These are phyloP conservation scores for Dendrolimus houi DNA, from an alignment of 2,888 invertebrate species.

Conservation along the genomic window DNA sequence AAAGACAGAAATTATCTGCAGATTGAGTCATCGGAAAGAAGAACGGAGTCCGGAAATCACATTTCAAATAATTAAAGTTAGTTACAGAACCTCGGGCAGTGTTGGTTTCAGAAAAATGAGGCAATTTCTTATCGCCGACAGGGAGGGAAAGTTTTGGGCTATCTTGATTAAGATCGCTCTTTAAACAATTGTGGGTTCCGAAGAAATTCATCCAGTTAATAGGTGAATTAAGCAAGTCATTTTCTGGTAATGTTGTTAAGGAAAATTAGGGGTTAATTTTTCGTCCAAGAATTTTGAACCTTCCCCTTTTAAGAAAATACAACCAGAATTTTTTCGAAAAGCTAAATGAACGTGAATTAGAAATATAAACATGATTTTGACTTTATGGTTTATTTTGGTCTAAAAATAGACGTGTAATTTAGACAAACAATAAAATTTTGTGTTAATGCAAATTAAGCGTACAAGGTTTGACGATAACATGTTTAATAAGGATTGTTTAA, in stretches of 20 bases:
- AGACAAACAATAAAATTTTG: too few relatives aligned
- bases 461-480: too few relatives aligned
- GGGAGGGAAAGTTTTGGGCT: not conserved
- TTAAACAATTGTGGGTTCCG: not conserved
- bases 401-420: too few relatives aligned
- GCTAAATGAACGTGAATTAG: too few relatives aligned
- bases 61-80: not conserved
- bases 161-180: not conserved
- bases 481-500: too few relatives aligned
- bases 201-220: not conserved
- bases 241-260: not conserved
- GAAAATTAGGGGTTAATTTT: not conserved
- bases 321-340: too few relatives aligned
- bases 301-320: too few relatives aligned
- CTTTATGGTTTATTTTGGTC: too few relatives aligned
- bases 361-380: too few relatives aligned
- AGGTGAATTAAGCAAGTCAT: not conserved
- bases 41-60: not conserved
- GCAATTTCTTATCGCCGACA: not conserved
- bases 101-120: not conserved
- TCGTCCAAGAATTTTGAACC: too few relatives aligned
- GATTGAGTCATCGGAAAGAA: not conserved
- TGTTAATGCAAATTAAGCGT: too few relatives aligned
- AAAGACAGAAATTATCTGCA: too few relatives aligned
- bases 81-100: not conserved